Evolutionary conservation across 2,797 vertebrate species (phyloP).

Genomic region (Hemitrygon akajei): DNA sequence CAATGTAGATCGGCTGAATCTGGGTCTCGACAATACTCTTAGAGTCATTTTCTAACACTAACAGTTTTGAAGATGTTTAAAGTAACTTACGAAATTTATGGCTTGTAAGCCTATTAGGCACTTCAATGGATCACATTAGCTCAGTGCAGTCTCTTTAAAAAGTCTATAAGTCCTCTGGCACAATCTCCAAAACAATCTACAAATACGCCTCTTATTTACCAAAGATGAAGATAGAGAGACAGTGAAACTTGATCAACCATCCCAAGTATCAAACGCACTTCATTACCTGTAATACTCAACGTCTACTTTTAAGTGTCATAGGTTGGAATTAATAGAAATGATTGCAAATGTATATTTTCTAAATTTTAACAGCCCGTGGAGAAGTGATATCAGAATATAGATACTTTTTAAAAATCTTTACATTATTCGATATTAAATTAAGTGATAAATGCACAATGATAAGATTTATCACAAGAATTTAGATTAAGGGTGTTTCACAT

Average conservation of each 20-base stretch:
- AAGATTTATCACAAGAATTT: not conserved
- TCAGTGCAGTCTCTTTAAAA: slow-evolving; percentile 19
- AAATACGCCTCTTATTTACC: slow-evolving; percentile 6
- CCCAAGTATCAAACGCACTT: slow-evolving; percentile 46
- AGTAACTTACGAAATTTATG: not conserved
- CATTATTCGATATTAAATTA: not conserved
- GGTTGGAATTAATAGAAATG: not conserved
- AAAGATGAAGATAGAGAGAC: slow-evolving; percentile 35
- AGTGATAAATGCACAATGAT: not conserved
- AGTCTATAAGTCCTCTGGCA: slow-evolving; percentile 13
- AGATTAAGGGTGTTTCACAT: not conserved
- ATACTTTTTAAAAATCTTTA: not conserved
- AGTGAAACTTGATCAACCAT: slow-evolving; percentile 47
- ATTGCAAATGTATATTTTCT: not conserved
- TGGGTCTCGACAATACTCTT: slow-evolving; percentile 1
- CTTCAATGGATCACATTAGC: slow-evolving; percentile 20
- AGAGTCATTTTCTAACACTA: slow-evolving; percentile 4
- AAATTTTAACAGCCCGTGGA: not conserved
- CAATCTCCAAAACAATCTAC: slow-evolving; percentile 19
- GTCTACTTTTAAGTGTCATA: slow-evolving; percentile 10
- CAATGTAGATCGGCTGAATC: not conserved
- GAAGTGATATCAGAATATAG: not conserved
- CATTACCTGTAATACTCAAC: slow-evolving; percentile 3
- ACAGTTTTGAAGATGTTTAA: slow-evolving; percentile 20
- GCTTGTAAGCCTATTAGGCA: slow-evolving; percentile 31